These are phyloP conservation scores for Anoplopoma fimbria DNA, from an alignment of 2,113 vertebrate genomes.

Conservation along the genomic window DNA sequence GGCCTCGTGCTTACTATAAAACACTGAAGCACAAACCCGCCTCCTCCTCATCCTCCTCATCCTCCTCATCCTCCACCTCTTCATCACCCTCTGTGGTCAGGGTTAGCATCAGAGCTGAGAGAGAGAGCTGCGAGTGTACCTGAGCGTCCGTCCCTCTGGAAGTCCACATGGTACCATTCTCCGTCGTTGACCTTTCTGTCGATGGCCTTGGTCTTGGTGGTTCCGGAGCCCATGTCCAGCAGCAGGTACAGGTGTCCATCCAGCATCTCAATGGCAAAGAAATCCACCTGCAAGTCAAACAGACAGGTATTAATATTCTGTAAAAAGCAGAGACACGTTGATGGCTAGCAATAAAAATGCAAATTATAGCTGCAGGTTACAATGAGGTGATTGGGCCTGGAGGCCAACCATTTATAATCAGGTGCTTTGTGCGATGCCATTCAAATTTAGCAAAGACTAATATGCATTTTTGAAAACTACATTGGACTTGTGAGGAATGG, in stretches of 20 bases:
- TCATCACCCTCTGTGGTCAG: constrained; percentile 8
- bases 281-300: constrained; percentile 85
- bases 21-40: background rate
- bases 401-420: background rate
- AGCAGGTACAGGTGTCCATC: constrained; percentile 96
- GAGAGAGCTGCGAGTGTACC: constrained; percentile 81
- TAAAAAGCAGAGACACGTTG: background rate
- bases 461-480: background rate
- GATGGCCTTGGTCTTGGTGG: constrained; percentile 95
- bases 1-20: constrained; percentile 23
- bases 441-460: background rate
- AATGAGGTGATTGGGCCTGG: background rate
- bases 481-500: background rate
- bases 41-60: constrained; percentile 25
- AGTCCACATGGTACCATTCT: constrained; percentile 99
- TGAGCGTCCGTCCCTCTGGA: constrained; percentile 96
- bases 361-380: constrained; percentile 14
- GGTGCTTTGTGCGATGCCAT: background rate
- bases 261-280: constrained; percentile 98
- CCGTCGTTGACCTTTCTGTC: constrained; percentile 97
- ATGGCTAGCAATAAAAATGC: constrained; percentile 26
- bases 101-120: constrained; percentile 2
- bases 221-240: constrained; percentile 98
- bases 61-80: constrained; percentile 9
- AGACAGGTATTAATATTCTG: constrained; percentile 22